These are phyloP conservation scores for Aphelocoma californica DNA, from an alignment of 2,797 vertebrate species.

Conservation along the genomic window DNA sequence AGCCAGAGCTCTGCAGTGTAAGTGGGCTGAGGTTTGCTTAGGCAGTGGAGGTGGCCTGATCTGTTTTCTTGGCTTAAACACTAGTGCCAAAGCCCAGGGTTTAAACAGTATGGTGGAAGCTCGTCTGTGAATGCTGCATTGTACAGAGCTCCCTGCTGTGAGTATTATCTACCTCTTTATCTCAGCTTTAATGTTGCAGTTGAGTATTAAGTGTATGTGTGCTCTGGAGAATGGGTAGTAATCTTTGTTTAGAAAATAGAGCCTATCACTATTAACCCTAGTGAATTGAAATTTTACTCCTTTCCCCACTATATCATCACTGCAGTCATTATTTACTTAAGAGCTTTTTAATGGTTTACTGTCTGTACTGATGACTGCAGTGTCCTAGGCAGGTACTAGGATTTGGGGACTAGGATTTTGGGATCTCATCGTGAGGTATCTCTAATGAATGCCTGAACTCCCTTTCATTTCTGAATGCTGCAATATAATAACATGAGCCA, in stretches of 20 bases:
- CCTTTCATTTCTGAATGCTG: neutral
- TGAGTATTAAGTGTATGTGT: slow-evolving; percentile 54
- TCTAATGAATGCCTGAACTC: neutral
- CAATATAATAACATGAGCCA: neutral
- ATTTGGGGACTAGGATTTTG: slow-evolving; percentile 22
- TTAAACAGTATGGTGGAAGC: slow-evolving; percentile 17
- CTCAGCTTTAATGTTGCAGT: slow-evolving; percentile 58
- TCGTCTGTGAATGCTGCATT: neutral
- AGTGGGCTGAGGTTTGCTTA: neutral
- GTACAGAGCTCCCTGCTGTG: slow-evolving; percentile 56
- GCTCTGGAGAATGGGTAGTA: slow-evolving; percentile 50
- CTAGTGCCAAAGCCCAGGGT: neutral
- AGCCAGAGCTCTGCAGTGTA: neutral
- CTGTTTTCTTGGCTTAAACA: neutral
- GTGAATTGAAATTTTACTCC: slow-evolving; percentile 43
- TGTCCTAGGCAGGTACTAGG: neutral
- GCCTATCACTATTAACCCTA: slow-evolving; percentile 15
- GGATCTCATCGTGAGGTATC: neutral
- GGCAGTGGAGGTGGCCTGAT: neutral
- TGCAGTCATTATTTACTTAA: slow-evolving; percentile 43
- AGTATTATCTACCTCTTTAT: slow-evolving; percentile 63
- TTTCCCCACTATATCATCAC: slow-evolving; percentile 32
- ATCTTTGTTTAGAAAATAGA: slow-evolving; percentile 68
- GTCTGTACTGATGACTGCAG: neutral
- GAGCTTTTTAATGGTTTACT: slow-evolving; percentile 48